These are phyloP conservation scores for Tachina grossa DNA, from an alignment of 2,888 invertebrate genomes.

Conservation along the genomic window DNA sequence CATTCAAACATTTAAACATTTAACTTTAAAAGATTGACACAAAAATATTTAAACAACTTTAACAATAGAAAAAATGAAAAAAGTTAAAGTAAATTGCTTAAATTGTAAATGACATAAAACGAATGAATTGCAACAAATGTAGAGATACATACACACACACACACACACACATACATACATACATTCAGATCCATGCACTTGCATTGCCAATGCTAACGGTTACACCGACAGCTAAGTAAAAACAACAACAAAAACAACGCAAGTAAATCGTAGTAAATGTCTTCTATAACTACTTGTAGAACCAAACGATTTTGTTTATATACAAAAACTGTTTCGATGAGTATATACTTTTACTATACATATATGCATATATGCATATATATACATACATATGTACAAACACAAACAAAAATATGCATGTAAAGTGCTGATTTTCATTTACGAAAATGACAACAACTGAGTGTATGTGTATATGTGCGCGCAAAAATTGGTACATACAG, in stretches of 20 bases:
- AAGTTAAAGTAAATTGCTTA: conserved; percentile 53
- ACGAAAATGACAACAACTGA: background rate
- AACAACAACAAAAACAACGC: background rate
- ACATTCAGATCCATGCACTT: no score
- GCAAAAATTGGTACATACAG: conserved; percentile 16
- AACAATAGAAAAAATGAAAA: conserved; percentile 21
- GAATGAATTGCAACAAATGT: conserved; percentile 53
- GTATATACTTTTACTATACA: conserved; percentile 55
- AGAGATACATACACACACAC: background rate
- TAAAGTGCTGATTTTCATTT: background rate
- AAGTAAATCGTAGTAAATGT: conserved; percentile 68
- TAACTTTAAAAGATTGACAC: conserved; percentile 66
- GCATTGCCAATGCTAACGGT: background rate
- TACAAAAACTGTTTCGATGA: conserved; percentile 9
- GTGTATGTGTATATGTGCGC: background rate
- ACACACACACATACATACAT: background rate
- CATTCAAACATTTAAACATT: conserved; percentile 65
- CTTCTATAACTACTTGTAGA: conserved; percentile 67
- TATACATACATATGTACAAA: background rate
- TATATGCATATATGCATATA: background rate
- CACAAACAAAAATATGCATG: background rate
- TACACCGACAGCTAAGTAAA: background rate
- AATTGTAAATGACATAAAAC: conserved; percentile 49
- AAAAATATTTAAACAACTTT: conserved; percentile 53
- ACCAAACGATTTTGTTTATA: conserved; percentile 29